Evolutionary conservation across 2,888 invertebrate species (phyloP).

Genomic region (Agrotis clavis): DNA sequence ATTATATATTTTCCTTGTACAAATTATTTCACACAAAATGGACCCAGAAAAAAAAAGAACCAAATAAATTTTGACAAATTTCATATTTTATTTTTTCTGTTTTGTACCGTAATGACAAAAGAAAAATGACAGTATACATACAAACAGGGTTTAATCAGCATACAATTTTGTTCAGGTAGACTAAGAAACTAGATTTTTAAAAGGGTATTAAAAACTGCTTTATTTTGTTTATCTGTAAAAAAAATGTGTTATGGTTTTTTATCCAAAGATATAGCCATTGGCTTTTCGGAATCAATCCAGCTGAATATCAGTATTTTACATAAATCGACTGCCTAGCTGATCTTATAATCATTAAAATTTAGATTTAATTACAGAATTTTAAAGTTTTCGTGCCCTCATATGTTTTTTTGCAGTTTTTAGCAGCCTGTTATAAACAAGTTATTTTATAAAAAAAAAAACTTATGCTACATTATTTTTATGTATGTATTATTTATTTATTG

Average conservation of each 20-base stretch:
- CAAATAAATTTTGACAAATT: conserved; percentile 41
- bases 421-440: conserved; percentile 16
- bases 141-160: conserved; percentile 24
- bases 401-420: not conserved
- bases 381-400: not conserved
- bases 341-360: not conserved
- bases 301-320: conserved; percentile 1
- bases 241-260: not conserved
- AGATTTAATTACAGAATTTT: not conserved
- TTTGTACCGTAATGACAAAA: conserved; percentile 30
- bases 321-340: not conserved
- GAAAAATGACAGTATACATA: conserved; percentile 28
- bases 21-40: not conserved
- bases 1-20: not conserved
- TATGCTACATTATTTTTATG: conserved; percentile 47
- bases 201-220: not conserved
- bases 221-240: not conserved
- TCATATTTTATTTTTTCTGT: conserved; percentile 37
- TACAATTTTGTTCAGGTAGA: conserved; percentile 36
- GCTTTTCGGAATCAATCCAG: not conserved
- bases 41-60: conserved; percentile 5
- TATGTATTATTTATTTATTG: conserved; percentile 42
- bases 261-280: not conserved
- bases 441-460: conserved; percentile 26
- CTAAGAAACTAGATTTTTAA: conserved; percentile 1